Conservation (phyloP, 2,888 invertebrate species). For the Dascillus cervinus region DNA sequence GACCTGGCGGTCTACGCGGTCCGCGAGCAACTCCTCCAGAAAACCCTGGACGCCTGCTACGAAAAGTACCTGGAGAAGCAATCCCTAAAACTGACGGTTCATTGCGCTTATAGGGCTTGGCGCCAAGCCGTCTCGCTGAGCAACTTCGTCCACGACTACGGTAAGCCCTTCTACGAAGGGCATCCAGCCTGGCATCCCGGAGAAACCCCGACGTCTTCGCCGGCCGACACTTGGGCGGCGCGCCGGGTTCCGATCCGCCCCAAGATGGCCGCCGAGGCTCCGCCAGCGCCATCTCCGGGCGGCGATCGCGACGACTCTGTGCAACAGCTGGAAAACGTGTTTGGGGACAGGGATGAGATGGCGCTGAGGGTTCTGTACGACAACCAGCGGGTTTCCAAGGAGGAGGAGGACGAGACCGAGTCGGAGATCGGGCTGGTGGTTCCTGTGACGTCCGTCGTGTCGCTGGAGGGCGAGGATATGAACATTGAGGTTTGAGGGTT, state of each 20-base stretch:
- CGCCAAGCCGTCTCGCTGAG: slow-evolving; percentile 43
- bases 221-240: slow-evolving; percentile 10
- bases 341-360: too few relatives aligned
- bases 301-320: too few relatives aligned
- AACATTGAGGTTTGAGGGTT: too few relatives aligned
- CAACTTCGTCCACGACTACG: slow-evolving; percentile 46
- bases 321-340: too few relatives aligned
- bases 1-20: slow-evolving; percentile 42
- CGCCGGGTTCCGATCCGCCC: slow-evolving; percentile 3
- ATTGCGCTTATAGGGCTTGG: slow-evolving; percentile 44
- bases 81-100: slow-evolving; percentile 36
- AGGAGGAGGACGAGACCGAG: too few relatives aligned
- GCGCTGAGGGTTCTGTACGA: too few relatives aligned
- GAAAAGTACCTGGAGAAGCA: slow-evolving; percentile 42
- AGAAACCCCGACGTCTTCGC: slow-evolving; percentile 7
- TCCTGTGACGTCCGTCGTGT: too few relatives aligned
- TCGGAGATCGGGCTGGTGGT: too few relatives aligned
- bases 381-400: too few relatives aligned
- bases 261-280: too few relatives aligned
- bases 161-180: slow-evolving; percentile 41
- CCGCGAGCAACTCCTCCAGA: slow-evolving; percentile 44
- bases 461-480: too few relatives aligned
- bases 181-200: slow-evolving; percentile 10
- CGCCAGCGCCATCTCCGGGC: too few relatives aligned
- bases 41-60: slow-evolving; percentile 35